These are phyloP conservation scores for Sebastes glaucus DNA, from an alignment of 2,797 vertebrate genomes.

Conservation along the genomic window DNA sequence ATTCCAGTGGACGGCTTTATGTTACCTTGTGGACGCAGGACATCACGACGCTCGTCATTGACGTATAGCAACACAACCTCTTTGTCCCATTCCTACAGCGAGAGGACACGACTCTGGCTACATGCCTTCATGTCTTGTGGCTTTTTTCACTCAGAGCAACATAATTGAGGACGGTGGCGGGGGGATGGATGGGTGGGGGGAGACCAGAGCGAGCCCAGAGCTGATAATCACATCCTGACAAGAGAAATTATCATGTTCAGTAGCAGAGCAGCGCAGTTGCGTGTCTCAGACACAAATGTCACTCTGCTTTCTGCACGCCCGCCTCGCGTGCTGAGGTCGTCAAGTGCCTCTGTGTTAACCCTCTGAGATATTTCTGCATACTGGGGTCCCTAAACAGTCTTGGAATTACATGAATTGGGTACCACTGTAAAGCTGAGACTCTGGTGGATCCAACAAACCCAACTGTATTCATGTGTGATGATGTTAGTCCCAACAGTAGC, in stretches of 20 bases:
- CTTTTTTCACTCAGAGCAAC: slow-evolving; percentile 31
- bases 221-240: slow-evolving; percentile 75
- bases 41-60: background rate
- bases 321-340: slow-evolving; percentile 54
- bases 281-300: slow-evolving; percentile 63
- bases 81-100: background rate
- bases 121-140: slow-evolving; percentile 43
- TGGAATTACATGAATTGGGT: too few species aligned
- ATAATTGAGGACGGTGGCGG: slow-evolving; percentile 40
- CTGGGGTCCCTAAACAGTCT: too few species aligned
- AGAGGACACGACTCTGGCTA: slow-evolving; percentile 24
- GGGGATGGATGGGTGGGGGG: too few species aligned
- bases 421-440: too few species aligned
- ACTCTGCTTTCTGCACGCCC: slow-evolving; percentile 45
- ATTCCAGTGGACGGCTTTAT: slow-evolving; percentile 23
- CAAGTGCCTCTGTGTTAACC: slow-evolving; percentile 1
- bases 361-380: too few species aligned
- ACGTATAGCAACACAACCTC: background rate
- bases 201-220: slow-evolving; percentile 32
- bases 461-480: too few species aligned
- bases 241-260: slow-evolving; percentile 64
- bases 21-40: background rate
- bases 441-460: too few species aligned
- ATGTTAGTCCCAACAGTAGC: fast-evolving
- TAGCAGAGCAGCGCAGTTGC: slow-evolving; percentile 49